Evolutionary conservation across 2,888 invertebrate species (phyloP), one percentile per base, ranked within the genome.

Genomic region (Alloscopus bannaensis): DNA sequence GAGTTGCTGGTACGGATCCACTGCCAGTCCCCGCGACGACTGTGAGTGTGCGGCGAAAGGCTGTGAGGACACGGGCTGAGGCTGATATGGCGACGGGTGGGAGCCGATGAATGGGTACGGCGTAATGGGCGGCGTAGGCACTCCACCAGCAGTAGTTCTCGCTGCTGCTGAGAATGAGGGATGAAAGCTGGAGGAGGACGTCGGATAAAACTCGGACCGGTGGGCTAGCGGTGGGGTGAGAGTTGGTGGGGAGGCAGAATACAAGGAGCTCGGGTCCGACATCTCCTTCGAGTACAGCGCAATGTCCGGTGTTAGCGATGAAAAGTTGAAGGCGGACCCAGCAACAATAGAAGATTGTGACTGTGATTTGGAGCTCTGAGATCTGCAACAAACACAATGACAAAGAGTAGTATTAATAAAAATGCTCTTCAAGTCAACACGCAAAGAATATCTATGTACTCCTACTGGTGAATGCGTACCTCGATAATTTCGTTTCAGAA

Each of bases 301-400:
- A 50, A 86, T 42, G 24, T 82, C 84, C 0, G 84, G 79, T 1
- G 83, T 73, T 22, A 86, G 70, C 8, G 83, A 80, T 6, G 86
- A 84, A 68, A 95, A 95, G 87, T 95, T 95, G 86, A 95, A 95
- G 65, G 95, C 94, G 88, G 94, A 94, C 28, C 94, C 93, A 6
- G 95, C 92, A 82, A 95, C 94, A 87, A 94, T 83, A 4, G 81
- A 76, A 13, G 77, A 64, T 3, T 62, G 55, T 11, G 76, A 77
- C 28, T 77, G 69, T 16, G 69, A 47, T 31, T 59, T 71, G 52
- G 64, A 42, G 55, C 47, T 77, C 52, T 81, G 81, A 70, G 77
- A 80, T 78, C 80, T 77, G 29, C 6, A 28, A 57, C 13, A 55
- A n/a, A 47, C n/a, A n/a, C 3, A 47, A 47, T n/a, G 18, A 57